Percentiles rank a stretch among this genome's conserved stretches.
phyloP scores from a whole-genome alignment of 2,888 invertebrate genomes.

The Galerucella calmariensis region DNA sequence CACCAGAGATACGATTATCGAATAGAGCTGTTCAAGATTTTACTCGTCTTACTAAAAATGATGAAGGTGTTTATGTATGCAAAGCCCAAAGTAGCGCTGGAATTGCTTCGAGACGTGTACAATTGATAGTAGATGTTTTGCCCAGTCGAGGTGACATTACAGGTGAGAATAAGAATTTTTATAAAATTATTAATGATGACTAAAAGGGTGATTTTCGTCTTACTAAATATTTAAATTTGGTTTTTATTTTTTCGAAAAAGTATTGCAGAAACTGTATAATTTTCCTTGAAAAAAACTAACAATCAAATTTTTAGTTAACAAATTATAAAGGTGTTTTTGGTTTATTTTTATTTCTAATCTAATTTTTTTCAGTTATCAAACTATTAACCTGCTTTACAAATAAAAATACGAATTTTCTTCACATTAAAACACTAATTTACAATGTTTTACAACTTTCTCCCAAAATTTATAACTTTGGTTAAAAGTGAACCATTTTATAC shows the following conservation, averaged over 20 bases:
- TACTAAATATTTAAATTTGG: not conserved
- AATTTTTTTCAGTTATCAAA: too few species aligned
- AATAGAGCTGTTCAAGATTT: conserved; percentile 68
- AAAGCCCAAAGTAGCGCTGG: conserved; percentile 76
- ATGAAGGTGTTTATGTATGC: conserved; percentile 81
- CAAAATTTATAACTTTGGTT: too few species aligned
- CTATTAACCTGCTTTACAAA: too few species aligned
- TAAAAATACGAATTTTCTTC: too few species aligned
- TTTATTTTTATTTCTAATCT: too few species aligned
- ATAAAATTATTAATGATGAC: not conserved
- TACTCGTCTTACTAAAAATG: conserved; percentile 67
- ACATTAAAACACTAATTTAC: too few species aligned
- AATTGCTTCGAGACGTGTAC: conserved; percentile 72
- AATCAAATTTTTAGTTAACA: too few species aligned
- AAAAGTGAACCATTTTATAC: too few species aligned
- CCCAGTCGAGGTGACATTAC: conserved; percentile 62
- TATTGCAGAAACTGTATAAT: too few species aligned
- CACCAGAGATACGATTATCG: not conserved
- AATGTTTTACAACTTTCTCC: too few species aligned
- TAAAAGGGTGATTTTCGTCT: not conserved
- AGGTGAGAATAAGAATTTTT: conserved; percentile 5
- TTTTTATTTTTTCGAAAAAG: not conserved
- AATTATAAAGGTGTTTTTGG: too few species aligned
- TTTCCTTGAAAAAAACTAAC: too few species aligned
- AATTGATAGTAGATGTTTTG: conserved; percentile 67